Percentiles rank a stretch among this genome's conserved stretches.
These are phyloP conservation scores for Hypolimnas misippus DNA, from an alignment of 2,888 invertebrate genomes.

Conservation along the genomic window DNA sequence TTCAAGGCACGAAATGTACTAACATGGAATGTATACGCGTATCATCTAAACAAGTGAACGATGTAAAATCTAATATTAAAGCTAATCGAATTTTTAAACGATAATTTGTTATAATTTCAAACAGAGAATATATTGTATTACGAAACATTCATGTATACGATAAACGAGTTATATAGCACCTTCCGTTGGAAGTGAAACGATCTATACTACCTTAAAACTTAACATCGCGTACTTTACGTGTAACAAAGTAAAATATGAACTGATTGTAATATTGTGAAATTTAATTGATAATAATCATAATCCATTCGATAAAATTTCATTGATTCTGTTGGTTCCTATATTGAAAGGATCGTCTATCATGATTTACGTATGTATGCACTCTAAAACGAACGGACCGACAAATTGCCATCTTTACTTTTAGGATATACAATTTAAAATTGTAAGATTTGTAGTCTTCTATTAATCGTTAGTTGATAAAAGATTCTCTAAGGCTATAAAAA, in stretches of 20 bases:
- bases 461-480: too few species aligned
- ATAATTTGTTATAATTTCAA: constrained; percentile 10
- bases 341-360: too few species aligned
- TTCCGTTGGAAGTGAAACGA: constrained; percentile 61
- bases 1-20: constrained; percentile 49
- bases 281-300: too few species aligned
- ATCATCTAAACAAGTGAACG: constrained; percentile 17
- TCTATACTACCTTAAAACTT: constrained; percentile 34
- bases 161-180: constrained; percentile 54
- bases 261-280: not conserved
- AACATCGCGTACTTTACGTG: constrained; percentile 20
- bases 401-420: too few species aligned
- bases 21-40: constrained; percentile 44
- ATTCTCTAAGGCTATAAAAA: too few species aligned
- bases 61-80: constrained; percentile 5
- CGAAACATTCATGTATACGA: constrained; percentile 9
- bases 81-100: constrained; percentile 3
- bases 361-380: too few species aligned
- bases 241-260: constrained; percentile 35
- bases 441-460: too few species aligned
- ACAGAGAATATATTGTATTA: constrained; percentile 4
- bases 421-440: too few species aligned
- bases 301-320: too few species aligned
- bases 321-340: too few species aligned
- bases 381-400: too few species aligned